A percentile compares a stretch with the other conserved stretches of the same genome.
These are phyloP conservation scores for Aphrophora alni DNA, from an alignment of 2,888 invertebrate genomes.

Conservation along the genomic window DNA sequence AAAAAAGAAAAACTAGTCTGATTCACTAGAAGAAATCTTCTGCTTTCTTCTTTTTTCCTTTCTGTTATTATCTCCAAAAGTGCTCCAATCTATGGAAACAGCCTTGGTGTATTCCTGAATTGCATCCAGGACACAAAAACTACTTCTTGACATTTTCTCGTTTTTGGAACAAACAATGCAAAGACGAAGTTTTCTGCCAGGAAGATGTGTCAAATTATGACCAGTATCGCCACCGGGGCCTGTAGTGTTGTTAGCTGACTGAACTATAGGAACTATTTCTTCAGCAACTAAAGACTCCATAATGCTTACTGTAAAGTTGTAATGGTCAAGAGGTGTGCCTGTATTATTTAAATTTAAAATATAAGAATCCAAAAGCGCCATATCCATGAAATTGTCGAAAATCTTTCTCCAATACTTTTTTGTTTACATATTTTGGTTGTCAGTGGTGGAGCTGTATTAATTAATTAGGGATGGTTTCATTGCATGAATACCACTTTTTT, in stretches of 20 bases:
- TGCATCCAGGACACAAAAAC: conserved; percentile 24
- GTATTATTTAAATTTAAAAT: conserved; percentile 12
- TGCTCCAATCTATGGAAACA: conserved; percentile 17
- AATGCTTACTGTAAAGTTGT: conserved; percentile 18
- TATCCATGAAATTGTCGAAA: not conserved
- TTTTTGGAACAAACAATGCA: conserved; percentile 21
- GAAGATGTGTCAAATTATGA: conserved; percentile 18
- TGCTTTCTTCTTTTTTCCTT: not conserved
- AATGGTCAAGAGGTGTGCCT: not conserved
- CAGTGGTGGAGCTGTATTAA: conserved; percentile 21
- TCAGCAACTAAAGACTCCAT: conserved; percentile 15
- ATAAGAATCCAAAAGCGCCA: conserved; percentile 11
- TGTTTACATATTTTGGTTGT: conserved; percentile 7
- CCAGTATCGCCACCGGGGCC: not conserved
- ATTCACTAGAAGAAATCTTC: no score
- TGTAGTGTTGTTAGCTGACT: no score
- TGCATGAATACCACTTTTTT: conserved; percentile 18
- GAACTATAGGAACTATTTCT: no score
- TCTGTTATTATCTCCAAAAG: not conserved
- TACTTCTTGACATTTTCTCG: not conserved
- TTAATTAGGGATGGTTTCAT: conserved; percentile 31
- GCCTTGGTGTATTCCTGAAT: conserved; percentile 31
- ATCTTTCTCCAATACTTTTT: conserved; percentile 30
- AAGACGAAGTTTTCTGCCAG: not conserved
- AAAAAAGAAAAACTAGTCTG: no score